Conservation (phyloP, 2,113 vertebrate species). For the Holacanthus passer region DNA sequence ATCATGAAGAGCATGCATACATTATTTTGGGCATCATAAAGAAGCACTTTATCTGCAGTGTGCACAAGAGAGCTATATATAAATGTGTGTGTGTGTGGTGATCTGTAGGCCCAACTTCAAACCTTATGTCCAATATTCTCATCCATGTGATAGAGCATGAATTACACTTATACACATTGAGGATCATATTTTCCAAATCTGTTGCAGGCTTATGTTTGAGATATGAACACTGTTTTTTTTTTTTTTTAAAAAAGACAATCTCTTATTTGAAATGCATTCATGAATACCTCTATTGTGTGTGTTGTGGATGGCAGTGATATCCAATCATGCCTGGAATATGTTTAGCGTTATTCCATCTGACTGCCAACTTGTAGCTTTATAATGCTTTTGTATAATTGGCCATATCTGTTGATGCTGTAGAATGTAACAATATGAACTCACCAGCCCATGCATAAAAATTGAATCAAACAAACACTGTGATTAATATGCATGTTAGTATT, state of each 20-base stretch:
- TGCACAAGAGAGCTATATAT: neutral
- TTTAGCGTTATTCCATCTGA: constrained; percentile 5
- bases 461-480: constrained; percentile 21
- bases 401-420: neutral
- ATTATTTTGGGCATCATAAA: neutral
- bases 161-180: neutral
- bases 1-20: neutral
- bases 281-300: neutral
- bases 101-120: constrained; percentile 28
- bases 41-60: neutral
- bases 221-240: neutral
- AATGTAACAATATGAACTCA: constrained; percentile 16
- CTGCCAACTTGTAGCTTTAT: constrained; percentile 8
- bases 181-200: neutral
- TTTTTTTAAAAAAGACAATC: neutral
- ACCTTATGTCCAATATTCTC: neutral
- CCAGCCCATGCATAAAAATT: neutral
- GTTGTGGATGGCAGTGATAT: neutral
- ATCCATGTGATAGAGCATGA: neutral
- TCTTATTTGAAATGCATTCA: neutral
- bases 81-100: no score
- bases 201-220: neutral
- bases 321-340: neutral
- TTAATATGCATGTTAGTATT: constrained; percentile 63
- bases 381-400: neutral